phyloP scores from a whole-genome alignment of 2,797 vertebrate species.

The Syngnathus acus region DNA sequence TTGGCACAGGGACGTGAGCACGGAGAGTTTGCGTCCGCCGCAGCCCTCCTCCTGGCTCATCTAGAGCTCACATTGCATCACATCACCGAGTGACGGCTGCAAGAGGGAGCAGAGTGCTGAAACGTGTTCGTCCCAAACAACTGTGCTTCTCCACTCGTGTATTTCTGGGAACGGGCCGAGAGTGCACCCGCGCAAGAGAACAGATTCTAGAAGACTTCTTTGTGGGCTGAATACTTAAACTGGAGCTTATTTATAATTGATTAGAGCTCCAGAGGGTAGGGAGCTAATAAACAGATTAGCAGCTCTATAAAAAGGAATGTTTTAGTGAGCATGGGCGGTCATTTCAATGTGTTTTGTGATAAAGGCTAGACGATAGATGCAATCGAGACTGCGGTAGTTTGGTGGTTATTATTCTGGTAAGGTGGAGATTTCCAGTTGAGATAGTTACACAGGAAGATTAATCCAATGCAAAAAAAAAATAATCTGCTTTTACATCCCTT shows the following conservation, averaged over 20 bases:
- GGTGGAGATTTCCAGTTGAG: background rate
- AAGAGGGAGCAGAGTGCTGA: conserved; percentile 62
- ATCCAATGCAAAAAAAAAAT: background rate
- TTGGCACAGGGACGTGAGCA: background rate
- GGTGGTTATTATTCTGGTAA: background rate
- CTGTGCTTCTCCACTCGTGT: conserved; percentile 23
- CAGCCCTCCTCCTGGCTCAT: conserved; percentile 10
- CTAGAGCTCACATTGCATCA: conserved; percentile 65
- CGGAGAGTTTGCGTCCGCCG: background rate
- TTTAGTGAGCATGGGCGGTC: background rate
- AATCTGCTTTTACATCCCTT: too few relatives aligned
- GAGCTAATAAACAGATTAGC: conserved; percentile 3
- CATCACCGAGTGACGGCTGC: conserved; percentile 60
- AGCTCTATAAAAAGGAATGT: background rate
- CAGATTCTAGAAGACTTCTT: conserved; percentile 34
- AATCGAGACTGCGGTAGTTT: background rate
- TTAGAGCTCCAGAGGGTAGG: conserved; percentile 1
- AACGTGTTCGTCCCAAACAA: conserved; percentile 53
- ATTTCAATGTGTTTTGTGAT: background rate
- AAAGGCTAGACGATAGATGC: background rate
- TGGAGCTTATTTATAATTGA: conserved; percentile 47
- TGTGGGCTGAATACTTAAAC: conserved; percentile 48
- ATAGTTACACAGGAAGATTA: background rate
- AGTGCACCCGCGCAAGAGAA: conserved; percentile 33
- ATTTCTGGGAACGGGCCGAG: conserved; percentile 30